These are phyloP conservation scores for Taxidea taxus DNA, from an alignment of 2,113 vertebrate genomes.

Conservation along the genomic window DNA sequence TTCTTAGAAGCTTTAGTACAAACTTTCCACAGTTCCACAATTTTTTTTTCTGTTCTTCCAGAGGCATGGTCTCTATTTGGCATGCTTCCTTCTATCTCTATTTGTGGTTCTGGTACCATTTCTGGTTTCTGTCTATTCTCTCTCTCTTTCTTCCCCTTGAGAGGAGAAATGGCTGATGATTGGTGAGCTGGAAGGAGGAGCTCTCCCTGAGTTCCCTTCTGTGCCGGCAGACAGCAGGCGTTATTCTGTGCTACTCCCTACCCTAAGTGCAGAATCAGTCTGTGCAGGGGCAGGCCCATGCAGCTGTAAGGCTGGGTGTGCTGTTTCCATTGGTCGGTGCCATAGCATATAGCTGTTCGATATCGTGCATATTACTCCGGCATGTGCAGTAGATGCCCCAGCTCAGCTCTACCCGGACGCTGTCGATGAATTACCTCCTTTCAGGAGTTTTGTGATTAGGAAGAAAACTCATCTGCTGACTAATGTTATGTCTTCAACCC, in stretches of 20 bases:
- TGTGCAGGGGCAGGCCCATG: too few relatives aligned
- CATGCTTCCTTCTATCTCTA: not conserved
- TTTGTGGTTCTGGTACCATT: not conserved
- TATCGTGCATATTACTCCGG: not conserved
- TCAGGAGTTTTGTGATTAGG: not conserved
- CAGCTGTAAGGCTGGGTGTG: not conserved
- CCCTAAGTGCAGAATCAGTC: not conserved
- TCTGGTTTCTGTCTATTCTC: not conserved
- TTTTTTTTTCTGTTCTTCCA: not conserved
- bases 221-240: not conserved
- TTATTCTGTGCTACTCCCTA: not conserved
- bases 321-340: not conserved
- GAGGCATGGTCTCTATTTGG: not conserved
- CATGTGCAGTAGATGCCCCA: not conserved
- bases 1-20: not conserved
- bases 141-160: not conserved
- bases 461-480: not conserved
- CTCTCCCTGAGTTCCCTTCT: not conserved
- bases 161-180: not conserved
- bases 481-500: not conserved
- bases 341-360: not conserved
- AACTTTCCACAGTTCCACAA: not conserved
- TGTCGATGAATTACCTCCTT: not conserved
- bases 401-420: not conserved
- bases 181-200: not conserved